Conservation (phyloP, 2,797 vertebrate species). For the Phrynocephalus forsythii region DNA sequence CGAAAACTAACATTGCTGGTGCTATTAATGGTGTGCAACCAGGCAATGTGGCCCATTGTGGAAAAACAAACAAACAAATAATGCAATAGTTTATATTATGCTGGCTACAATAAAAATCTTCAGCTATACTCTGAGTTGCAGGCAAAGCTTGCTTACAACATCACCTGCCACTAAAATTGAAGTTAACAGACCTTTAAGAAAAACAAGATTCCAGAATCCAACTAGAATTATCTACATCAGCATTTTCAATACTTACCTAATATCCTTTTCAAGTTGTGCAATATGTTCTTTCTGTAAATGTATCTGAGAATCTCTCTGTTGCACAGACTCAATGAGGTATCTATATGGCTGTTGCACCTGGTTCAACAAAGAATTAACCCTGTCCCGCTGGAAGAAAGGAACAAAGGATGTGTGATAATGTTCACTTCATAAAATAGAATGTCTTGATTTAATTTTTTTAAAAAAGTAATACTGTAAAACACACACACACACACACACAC, state of each 20-base stretch:
- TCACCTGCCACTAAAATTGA: neutral
- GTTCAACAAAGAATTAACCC: slow-evolving; percentile 87
- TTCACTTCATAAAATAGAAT: slow-evolving; percentile 39
- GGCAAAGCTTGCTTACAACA: neutral
- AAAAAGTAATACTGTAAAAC: neutral
- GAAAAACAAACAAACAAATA: neutral
- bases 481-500: neutral
- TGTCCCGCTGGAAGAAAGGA: slow-evolving; percentile 82
- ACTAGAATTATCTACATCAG: slow-evolving; percentile 25
- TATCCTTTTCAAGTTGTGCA: slow-evolving; percentile 85
- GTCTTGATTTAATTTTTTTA: neutral
- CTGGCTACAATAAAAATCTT: neutral
- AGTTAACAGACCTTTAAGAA: slow-evolving; percentile 3
- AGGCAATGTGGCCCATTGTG: neutral
- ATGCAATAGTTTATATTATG: neutral
- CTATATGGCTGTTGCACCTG: slow-evolving; percentile 94
- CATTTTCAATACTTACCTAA: slow-evolving; percentile 82
- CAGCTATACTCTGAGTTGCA: neutral
- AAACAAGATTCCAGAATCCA: neutral
- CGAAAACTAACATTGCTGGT: neutral
- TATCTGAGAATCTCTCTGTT: slow-evolving; percentile 89
- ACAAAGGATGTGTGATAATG: slow-evolving; percentile 31
- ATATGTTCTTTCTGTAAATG: slow-evolving; percentile 80
- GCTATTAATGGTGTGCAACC: neutral
- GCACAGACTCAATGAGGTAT: slow-evolving; percentile 92